Evolutionary conservation across 2,888 invertebrate genomes (phyloP), one percentile per base, ranked within the genome.

Genomic region (Saturnia pavonia): DNA sequence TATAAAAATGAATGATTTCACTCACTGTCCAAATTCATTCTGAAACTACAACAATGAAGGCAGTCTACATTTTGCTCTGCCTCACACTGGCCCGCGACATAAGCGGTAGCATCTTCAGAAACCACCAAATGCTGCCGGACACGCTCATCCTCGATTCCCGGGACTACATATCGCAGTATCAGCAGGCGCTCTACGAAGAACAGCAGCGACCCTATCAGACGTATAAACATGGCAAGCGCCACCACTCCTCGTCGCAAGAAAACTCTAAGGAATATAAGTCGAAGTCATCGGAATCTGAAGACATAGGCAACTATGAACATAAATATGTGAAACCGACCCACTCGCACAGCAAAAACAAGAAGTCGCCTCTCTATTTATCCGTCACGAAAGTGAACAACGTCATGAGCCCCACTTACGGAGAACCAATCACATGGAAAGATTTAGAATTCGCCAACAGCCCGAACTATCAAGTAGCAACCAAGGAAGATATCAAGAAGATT

Each of bases 31-130:
- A 87, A 85, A 83, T 74, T 77, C 71, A 6, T 8, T 72, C 42
- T 73, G 77, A 81, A 76, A 71, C 77, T 78, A 74, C 71, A 88
- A 92, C 80, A 77, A 93, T 93, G 93, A 92, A 89, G 88, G 87
- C 88, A 77, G 85, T 83, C 79, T 85, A 83, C 80, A 77, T 87
- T 70, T 76, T 92, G 70, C 79, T 92, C 80, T 91, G 89, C 83
- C 83, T 92, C 70, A 85, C 87, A 34, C 82, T 93, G 74, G 86
- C 86, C 75, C 85, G 84, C 78, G 81, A 84, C 74, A 80, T 84
- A 75, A 80, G 85, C 74, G 91, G 85, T 78, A 88, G 83, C 80
- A 88, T 92, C 84, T 89, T 92, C 85, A 83, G 86, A 60, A 80
- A 81, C 27, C 81, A 78, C 69, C 78, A 78, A 45, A 86, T 81